Conservation (phyloP, 2,113 vertebrate genomes). For the Anoplopoma fimbria region DNA sequence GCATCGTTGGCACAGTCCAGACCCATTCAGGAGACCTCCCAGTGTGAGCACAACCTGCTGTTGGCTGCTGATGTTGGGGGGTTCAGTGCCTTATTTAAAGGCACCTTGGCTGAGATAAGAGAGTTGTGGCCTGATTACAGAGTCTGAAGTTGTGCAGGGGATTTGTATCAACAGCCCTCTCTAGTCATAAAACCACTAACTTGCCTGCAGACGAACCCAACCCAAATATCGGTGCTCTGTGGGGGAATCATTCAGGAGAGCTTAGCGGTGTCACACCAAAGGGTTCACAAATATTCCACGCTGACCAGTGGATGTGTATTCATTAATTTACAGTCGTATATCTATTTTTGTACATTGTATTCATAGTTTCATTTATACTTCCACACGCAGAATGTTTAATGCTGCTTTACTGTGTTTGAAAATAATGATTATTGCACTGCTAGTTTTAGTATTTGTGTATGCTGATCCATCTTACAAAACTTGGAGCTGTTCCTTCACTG, state of each 20-base stretch:
- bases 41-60: background rate
- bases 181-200: background rate
- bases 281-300: conserved; percentile 38
- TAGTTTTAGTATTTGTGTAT: conserved; percentile 76
- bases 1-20: background rate
- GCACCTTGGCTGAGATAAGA: background rate
- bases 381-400: conserved; percentile 81
- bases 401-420: conserved; percentile 81
- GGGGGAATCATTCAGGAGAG: conserved; percentile 25
- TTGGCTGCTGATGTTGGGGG: background rate
- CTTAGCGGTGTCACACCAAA: conserved; percentile 51
- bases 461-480: conserved; percentile 47
- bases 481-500: conserved; percentile 42
- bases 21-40: background rate
- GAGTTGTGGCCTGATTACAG: background rate
- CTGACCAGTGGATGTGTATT: conserved; percentile 37
- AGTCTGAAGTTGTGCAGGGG: conserved; percentile 26
- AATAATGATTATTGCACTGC: conserved; percentile 83
- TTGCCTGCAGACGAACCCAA: background rate
- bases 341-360: conserved; percentile 78
- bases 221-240: conserved; percentile 26
- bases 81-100: conserved; percentile 39
- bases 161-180: background rate
- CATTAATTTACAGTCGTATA: conserved; percentile 43
- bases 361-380: conserved; percentile 79